Evolutionary conservation across 1,140 invertebrate genomes (phyloP).

Genomic region (Drosophila virilis): DNA sequence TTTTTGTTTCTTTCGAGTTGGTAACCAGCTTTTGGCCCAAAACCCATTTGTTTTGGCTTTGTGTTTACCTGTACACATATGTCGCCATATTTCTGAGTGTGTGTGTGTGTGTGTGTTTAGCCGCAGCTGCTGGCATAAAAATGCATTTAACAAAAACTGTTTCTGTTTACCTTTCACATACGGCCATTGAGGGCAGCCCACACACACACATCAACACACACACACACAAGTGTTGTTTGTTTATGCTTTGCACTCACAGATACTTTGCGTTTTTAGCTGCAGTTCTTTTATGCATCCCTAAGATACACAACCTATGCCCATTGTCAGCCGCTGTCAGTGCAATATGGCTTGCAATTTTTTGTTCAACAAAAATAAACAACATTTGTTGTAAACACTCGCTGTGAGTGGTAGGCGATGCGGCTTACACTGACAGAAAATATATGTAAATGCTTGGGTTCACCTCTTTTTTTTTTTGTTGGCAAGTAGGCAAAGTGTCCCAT

Average conservation of each 20-base stretch:
- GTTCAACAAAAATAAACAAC: slow-evolving; percentile 11
- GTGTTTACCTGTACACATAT: slow-evolving; percentile 55
- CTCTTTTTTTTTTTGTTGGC: too few relatives aligned
- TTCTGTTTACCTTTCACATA: slow-evolving; percentile 71
- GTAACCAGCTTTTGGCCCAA: slow-evolving; percentile 18
- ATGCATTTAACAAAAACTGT: slow-evolving; percentile 65
- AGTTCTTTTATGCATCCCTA: slow-evolving; percentile 25
- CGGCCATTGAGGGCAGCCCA: slow-evolving; percentile 41
- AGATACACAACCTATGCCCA: slow-evolving; percentile 21
- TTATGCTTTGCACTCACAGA: slow-evolving; percentile 26
- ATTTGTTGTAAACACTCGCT: neutral
- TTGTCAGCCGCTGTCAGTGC: neutral
- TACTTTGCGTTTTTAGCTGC: neutral
- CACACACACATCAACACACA: slow-evolving; percentile 1
- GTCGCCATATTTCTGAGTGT: slow-evolving; percentile 33
- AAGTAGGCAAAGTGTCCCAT: too few relatives aligned
- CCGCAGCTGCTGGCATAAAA: slow-evolving; percentile 43
- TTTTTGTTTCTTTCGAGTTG: neutral
- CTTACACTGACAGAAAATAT: slow-evolving; percentile 22
- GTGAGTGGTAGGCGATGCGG: neutral
- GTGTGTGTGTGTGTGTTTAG: slow-evolving; percentile 36
- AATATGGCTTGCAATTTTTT: slow-evolving; percentile 23
- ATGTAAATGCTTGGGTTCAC: too few relatives aligned
- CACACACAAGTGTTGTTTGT: slow-evolving; percentile 17
- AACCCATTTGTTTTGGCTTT: slow-evolving; percentile 52